phyloP scores from a whole-genome alignment of 2,113 vertebrate genomes.

The Azemiops feae region DNA sequence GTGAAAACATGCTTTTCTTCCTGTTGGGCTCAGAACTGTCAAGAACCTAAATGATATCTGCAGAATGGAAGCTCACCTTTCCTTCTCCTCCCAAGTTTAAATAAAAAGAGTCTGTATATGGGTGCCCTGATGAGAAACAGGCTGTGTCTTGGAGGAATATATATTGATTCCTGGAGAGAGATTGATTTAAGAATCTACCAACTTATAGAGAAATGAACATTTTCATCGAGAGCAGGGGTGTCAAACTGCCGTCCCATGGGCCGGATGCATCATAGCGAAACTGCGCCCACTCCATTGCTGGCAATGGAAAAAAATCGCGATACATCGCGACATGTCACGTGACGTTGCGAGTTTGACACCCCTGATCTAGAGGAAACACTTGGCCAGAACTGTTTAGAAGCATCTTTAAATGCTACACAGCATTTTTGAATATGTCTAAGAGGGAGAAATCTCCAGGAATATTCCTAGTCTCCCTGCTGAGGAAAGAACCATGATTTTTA shows the following conservation, averaged over 20 bases:
- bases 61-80: slow-evolving; percentile 91
- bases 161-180: slow-evolving; percentile 94
- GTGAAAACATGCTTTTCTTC: slow-evolving; percentile 99
- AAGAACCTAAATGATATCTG: slow-evolving; percentile 98
- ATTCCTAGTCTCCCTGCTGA: slow-evolving; percentile 96
- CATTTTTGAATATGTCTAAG: slow-evolving; percentile 97
- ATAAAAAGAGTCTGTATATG: slow-evolving; percentile 97
- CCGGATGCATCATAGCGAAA: too few relatives aligned
- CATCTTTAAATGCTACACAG: slow-evolving; percentile 98
- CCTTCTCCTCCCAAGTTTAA: slow-evolving; percentile 98
- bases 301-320: too few relatives aligned
- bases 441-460: slow-evolving; percentile 97
- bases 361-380: slow-evolving; percentile 95
- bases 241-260: too few relatives aligned
- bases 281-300: too few relatives aligned
- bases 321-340: too few relatives aligned
- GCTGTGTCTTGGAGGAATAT: slow-evolving; percentile 98
- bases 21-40: slow-evolving; percentile 99
- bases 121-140: slow-evolving; percentile 90
- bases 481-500: slow-evolving; percentile 97
- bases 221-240: slow-evolving; percentile 60
- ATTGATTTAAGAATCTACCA: slow-evolving; percentile 97
- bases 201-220: slow-evolving; percentile 98
- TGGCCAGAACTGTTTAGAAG: slow-evolving; percentile 93
- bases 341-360: too few relatives aligned